phyloP scores from a whole-genome alignment of 2,113 vertebrate species.

The Caranx ignobilis region DNA sequence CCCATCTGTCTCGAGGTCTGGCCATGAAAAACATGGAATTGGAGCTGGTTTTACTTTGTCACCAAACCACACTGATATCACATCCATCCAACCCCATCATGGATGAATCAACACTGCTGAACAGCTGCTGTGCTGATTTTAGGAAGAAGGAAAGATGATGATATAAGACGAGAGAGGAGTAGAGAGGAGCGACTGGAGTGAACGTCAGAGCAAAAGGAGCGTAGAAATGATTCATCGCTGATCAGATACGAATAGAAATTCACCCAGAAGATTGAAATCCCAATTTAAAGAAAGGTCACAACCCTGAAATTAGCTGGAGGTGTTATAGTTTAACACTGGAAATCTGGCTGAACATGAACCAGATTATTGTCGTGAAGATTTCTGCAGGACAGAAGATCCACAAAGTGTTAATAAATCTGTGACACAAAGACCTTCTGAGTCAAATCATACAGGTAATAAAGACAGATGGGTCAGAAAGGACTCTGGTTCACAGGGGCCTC shows the following conservation, averaged over 20 bases:
- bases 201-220: not conserved
- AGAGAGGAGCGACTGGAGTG: not conserved
- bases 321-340: not conserved
- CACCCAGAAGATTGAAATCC: conserved; percentile 12
- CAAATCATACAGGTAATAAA: not conserved
- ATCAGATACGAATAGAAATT: not conserved
- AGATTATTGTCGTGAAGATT: not conserved
- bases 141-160: not conserved
- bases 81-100: not conserved
- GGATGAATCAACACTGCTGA: not conserved
- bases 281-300: not conserved
- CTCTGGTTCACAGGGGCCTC: conserved; percentile 49
- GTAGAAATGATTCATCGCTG: not conserved
- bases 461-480: conserved; percentile 10
- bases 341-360: not conserved
- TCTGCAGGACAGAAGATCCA: not conserved
- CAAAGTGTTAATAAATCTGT: not conserved
- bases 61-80: conserved; percentile 17
- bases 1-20: conserved; percentile 7
- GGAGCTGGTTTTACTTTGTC: conserved; percentile 31
- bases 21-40: not conserved
- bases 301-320: not conserved
- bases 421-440: not conserved
- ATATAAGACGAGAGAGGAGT: conserved; percentile 45
- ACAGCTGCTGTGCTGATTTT: conserved; percentile 7